These are phyloP conservation scores for Bombus breviceps DNA, from an alignment of 1,140 invertebrate species.

Conservation along the genomic window DNA sequence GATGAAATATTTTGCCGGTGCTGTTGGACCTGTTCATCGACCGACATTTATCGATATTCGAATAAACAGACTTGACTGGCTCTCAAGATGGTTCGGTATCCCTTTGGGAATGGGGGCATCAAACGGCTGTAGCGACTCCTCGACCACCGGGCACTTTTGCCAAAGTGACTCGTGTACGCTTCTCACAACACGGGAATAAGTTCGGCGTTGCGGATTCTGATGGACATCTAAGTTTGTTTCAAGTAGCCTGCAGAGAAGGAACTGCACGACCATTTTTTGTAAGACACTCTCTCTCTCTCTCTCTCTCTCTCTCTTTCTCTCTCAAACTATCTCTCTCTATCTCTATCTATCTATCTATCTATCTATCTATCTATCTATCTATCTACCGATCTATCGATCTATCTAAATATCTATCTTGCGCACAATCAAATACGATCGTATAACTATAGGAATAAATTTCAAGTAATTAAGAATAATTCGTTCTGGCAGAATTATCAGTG, in stretches of 20 bases:
- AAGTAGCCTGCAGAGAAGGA: slow-evolving; percentile 93
- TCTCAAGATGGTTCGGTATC: slow-evolving; percentile 98
- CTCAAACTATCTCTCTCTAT: too few species aligned
- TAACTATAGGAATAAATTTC: not conserved
- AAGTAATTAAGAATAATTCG: not conserved
- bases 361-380: too few species aligned
- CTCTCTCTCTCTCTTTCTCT: too few species aligned
- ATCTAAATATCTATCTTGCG: not conserved
- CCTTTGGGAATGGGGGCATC: slow-evolving; percentile 99
- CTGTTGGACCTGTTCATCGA: not conserved
- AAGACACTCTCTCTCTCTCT: slow-evolving; percentile 78
- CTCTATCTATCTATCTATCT: too few species aligned
- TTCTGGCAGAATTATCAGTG: slow-evolving; percentile 94
- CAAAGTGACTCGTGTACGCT: slow-evolving; percentile 97
- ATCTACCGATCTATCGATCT: too few species aligned
- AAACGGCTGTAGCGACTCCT: slow-evolving; percentile 93
- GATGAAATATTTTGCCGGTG: slow-evolving; percentile 46
- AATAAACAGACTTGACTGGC: slow-evolving; percentile 93
- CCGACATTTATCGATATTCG: not conserved
- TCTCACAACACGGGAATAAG: slow-evolving; percentile 99
- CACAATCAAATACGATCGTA: too few species aligned
- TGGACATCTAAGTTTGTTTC: slow-evolving; percentile 95
- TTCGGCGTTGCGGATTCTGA: slow-evolving; percentile 97
- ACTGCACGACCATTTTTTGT: slow-evolving; percentile 97
- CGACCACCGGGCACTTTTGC: slow-evolving; percentile 95